These are phyloP conservation scores for Dendrocopos noguchii DNA, from an alignment of 2,113 vertebrate species.

Conservation along the genomic window DNA sequence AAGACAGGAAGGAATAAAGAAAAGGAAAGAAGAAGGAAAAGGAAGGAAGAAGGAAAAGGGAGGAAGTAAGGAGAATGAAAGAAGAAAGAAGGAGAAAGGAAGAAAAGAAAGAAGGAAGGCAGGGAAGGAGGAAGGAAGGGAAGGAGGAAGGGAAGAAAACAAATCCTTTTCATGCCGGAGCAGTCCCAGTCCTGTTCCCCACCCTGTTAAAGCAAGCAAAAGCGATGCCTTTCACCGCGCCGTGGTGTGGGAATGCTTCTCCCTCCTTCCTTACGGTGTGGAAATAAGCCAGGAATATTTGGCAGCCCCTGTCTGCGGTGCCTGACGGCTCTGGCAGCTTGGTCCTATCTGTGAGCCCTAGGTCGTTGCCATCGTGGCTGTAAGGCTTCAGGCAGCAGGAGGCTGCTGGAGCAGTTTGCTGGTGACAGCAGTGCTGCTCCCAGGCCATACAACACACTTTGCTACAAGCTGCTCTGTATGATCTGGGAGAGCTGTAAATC, in stretches of 20 bases:
- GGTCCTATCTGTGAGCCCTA: rapidly evolving
- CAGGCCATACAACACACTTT: rapidly evolving
- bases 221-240: background rate
- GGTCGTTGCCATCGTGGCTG: background rate
- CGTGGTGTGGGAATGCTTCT: background rate
- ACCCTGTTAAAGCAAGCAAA: slow-evolving; percentile 32
- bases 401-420: background rate
- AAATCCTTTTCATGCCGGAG: background rate
- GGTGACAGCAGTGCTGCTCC: background rate
- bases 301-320: background rate
- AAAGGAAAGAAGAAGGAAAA: no score
- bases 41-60: no score
- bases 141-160: no score
- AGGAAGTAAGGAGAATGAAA: no score
- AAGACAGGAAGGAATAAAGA: no score
- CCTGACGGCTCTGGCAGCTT: background rate
- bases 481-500: background rate
- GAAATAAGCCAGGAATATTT: slow-evolving; percentile 18
- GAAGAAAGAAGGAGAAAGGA: no score
- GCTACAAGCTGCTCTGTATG: background rate
- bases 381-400: background rate
- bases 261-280: background rate
- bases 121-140: no score
- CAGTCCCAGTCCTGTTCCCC: background rate
- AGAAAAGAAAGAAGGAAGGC: no score